These are phyloP conservation scores for Idaea aversata DNA, from an alignment of 2,888 invertebrate genomes.

Conservation along the genomic window DNA sequence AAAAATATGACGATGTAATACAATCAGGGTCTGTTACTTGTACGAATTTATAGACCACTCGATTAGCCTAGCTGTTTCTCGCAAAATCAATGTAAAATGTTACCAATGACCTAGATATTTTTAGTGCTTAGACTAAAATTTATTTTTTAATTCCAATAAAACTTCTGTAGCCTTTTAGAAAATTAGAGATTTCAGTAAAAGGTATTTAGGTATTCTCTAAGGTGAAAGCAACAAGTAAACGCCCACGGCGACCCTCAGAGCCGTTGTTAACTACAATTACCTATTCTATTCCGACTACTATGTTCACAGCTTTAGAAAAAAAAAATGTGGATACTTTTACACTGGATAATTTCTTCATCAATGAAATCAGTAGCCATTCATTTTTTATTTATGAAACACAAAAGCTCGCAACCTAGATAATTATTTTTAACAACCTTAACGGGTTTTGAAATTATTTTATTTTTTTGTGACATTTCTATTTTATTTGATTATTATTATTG, in stretches of 20 bases:
- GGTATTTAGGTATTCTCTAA: neutral
- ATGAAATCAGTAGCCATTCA: neutral
- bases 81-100: too few species aligned
- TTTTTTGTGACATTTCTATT: neutral
- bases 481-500: neutral
- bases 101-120: too few species aligned
- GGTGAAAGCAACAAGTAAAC: slow-evolving; percentile 60
- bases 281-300: slow-evolving; percentile 33
- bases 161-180: neutral
- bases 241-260: slow-evolving; percentile 34
- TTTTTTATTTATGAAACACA: neutral
- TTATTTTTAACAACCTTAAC: neutral
- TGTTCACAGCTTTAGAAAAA: neutral
- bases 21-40: too few species aligned
- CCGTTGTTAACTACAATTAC: slow-evolving; percentile 35
- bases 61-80: too few species aligned
- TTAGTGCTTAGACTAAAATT: too few species aligned
- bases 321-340: neutral
- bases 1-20: too few species aligned
- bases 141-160: too few species aligned
- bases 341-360: neutral
- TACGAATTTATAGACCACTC: too few species aligned
- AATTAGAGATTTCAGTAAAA: neutral
- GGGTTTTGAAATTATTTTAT: neutral
- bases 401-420: neutral